Conservation (phyloP, 2,797 vertebrate species). For the Xenops minutus region DNA sequence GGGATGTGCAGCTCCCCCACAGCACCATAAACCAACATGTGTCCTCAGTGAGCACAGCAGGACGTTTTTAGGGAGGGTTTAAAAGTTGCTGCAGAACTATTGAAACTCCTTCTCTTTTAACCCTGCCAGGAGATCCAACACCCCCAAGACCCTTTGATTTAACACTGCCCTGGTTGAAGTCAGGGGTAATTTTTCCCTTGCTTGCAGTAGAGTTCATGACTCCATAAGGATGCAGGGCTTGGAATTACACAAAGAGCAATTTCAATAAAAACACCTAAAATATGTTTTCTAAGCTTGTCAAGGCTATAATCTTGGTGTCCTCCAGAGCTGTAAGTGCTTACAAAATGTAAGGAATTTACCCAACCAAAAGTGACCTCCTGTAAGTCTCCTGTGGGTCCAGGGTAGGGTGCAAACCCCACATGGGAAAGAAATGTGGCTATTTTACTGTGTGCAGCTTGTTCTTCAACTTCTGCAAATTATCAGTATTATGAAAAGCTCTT, state of each 20-base stretch:
- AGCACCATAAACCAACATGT: not conserved
- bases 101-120: not conserved
- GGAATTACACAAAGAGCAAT: conserved; percentile 3
- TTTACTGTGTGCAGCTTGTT: not conserved
- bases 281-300: not conserved
- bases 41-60: not conserved
- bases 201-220: conserved; percentile 34
- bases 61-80: not conserved
- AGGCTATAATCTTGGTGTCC: conserved; percentile 25
- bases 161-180: not conserved
- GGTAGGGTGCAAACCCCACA: conserved; percentile 2
- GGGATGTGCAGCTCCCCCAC: not conserved
- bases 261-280: conserved; percentile 27
- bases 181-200: not conserved
- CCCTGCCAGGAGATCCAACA: conserved; percentile 4
- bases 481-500: conserved; percentile 43
- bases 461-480: conserved; percentile 20
- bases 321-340: conserved; percentile 19
- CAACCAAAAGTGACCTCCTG: not conserved
- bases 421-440: not conserved
- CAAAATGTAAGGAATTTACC: conserved; percentile 14
- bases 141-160: conserved; percentile 6
- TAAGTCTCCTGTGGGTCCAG: not conserved
- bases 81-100: not conserved
- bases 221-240: not conserved